These are phyloP conservation scores for Mythimna lalbum DNA, from an alignment of 2,888 invertebrate genomes.

Conservation along the genomic window DNA sequence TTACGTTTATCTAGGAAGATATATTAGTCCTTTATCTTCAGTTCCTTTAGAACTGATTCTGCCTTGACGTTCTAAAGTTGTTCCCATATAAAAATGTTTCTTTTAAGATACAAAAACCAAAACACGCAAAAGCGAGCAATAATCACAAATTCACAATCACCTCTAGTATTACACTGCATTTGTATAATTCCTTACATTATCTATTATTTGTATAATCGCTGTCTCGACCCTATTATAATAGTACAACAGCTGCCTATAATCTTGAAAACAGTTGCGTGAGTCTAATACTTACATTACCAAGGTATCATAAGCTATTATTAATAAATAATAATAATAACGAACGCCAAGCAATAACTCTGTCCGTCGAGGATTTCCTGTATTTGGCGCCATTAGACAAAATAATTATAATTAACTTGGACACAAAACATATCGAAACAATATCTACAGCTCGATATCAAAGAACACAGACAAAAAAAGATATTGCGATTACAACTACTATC, in stretches of 20 bases:
- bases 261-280: conserved; percentile 69
- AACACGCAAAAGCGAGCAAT: background rate
- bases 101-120: background rate
- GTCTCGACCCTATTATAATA: conserved; percentile 67
- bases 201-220: conserved; percentile 42
- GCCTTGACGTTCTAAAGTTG: background rate
- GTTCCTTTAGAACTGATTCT: no score
- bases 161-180: conserved; percentile 13
- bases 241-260: conserved; percentile 66
- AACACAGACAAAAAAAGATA: background rate
- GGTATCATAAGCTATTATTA: conserved; percentile 38
- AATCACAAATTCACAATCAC: conserved; percentile 9
- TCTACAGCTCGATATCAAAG: background rate
- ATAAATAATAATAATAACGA: conserved; percentile 41
- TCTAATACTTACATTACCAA: conserved; percentile 64
- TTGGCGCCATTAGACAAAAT: conserved; percentile 5
- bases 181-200: conserved; percentile 29
- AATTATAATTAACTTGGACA: background rate
- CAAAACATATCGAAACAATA: background rate
- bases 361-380: conserved; percentile 38
- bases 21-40: no score
- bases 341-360: conserved; percentile 4
- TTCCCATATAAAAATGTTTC: background rate
- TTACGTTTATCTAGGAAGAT: no score
- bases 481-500: no score